Conservation (phyloP, 2,113 vertebrate genomes). For the Trachemys scripta region DNA sequence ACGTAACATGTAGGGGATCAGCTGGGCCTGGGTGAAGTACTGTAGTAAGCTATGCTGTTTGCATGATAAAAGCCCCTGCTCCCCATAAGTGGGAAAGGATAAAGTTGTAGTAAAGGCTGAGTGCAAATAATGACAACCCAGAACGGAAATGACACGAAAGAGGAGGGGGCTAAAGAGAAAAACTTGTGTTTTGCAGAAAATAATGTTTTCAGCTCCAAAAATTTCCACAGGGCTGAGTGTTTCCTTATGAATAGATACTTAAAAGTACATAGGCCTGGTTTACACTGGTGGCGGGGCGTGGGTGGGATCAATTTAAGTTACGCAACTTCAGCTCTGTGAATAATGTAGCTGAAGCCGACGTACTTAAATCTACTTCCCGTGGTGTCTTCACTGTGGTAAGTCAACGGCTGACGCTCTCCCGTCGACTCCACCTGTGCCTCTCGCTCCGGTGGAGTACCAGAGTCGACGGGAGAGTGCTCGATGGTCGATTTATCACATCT, state of each 20-base stretch:
- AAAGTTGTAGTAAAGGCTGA: neutral
- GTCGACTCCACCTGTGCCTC: too few relatives aligned
- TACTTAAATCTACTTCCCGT: too few relatives aligned
- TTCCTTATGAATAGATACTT: neutral
- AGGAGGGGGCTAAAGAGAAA: neutral
- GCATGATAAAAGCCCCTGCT: neutral
- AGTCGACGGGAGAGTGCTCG: too few relatives aligned
- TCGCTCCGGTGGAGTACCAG: too few relatives aligned
- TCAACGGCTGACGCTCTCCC: too few relatives aligned
- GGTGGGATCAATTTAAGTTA: too few relatives aligned
- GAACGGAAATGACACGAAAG: neutral
- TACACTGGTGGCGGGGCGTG: too few relatives aligned
- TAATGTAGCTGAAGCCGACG: too few relatives aligned
- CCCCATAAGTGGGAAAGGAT: neutral
- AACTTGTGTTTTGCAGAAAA: neutral
- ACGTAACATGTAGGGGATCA: slow-evolving; percentile 39
- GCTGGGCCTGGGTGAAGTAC: slow-evolving; percentile 36
- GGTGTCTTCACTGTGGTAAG: too few relatives aligned
- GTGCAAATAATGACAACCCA: neutral
- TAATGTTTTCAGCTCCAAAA: neutral
- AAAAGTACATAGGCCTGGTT: neutral
- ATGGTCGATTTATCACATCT: too few relatives aligned
- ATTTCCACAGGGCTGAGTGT: neutral
- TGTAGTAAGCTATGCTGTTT: slow-evolving; percentile 26
- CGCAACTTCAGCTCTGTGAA: too few relatives aligned